Evolutionary conservation across 2,113 vertebrate genomes (phyloP).

Genomic region (Ctenodactylus gundi): DNA sequence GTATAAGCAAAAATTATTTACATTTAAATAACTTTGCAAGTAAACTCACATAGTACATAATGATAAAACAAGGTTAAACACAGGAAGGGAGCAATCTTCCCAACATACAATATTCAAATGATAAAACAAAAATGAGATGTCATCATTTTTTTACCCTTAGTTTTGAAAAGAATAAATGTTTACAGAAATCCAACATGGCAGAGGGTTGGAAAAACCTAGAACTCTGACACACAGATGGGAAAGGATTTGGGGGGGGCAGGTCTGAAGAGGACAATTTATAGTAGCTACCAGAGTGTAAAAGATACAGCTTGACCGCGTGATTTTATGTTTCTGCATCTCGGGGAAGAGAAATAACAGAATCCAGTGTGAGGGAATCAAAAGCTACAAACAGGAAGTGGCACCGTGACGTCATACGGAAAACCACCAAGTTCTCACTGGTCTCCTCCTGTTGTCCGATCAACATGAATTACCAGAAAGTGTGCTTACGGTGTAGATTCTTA

Average conservation of each 20-base stretch:
- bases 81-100: background rate
- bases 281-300: background rate
- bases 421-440: background rate
- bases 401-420: background rate
- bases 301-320: background rate
- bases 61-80: background rate
- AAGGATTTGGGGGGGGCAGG: background rate
- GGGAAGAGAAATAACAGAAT: background rate
- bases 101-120: background rate
- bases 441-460: background rate
- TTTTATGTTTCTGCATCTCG: background rate
- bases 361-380: background rate
- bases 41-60: background rate
- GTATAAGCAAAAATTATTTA: background rate
- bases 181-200: background rate
- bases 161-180: background rate
- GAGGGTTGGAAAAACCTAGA: background rate
- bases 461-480: background rate
- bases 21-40: background rate
- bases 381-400: background rate
- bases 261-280: background rate
- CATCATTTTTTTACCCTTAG: background rate
- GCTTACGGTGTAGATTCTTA: background rate
- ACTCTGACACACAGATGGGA: background rate
- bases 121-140: background rate